These are phyloP conservation scores for Atrichornis clamosus DNA, from an alignment of 2,113 vertebrate species.

Conservation along the genomic window DNA sequence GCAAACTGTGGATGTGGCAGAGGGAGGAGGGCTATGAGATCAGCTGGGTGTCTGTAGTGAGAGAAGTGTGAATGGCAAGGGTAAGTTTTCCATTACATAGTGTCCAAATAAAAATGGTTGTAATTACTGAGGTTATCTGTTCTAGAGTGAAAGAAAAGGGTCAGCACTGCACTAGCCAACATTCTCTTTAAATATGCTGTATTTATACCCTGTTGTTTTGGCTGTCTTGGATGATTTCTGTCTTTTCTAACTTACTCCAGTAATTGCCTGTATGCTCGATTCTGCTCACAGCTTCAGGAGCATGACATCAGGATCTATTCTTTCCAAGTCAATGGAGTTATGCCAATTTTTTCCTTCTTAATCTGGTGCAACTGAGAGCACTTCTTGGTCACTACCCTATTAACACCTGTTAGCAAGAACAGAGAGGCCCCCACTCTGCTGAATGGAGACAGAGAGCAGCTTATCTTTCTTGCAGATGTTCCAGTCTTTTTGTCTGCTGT, in stretches of 20 bases:
- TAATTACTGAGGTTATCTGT: constrained; percentile 2
- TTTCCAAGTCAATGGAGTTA: not conserved
- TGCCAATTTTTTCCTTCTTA: not conserved
- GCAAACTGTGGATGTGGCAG: not conserved
- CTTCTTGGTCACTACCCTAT: not conserved
- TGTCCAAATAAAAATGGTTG: not conserved
- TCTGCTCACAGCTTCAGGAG: not conserved
- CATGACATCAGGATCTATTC: not conserved
- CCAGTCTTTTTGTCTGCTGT: not conserved
- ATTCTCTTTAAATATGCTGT: not conserved
- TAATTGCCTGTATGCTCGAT: not conserved
- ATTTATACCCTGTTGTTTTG: constrained; percentile 6
- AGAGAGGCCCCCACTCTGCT: not conserved
- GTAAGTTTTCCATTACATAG: constrained; percentile 11
- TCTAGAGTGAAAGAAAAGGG: not conserved
- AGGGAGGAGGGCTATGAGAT: constrained; percentile 1
- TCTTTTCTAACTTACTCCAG: not conserved
- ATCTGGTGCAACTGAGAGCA: not conserved
- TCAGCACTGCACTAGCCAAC: not conserved
- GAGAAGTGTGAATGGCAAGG: constrained; percentile 8
- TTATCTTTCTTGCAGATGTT: constrained; percentile 58
- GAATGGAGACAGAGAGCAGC: not conserved
- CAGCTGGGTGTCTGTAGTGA: constrained; percentile 25
- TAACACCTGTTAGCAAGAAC: not conserved
- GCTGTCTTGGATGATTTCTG: not conserved